Base-by-base conservation (phyloP, 1,140 invertebrate genomes). In the Druon quercuslanigerum region DNA sequence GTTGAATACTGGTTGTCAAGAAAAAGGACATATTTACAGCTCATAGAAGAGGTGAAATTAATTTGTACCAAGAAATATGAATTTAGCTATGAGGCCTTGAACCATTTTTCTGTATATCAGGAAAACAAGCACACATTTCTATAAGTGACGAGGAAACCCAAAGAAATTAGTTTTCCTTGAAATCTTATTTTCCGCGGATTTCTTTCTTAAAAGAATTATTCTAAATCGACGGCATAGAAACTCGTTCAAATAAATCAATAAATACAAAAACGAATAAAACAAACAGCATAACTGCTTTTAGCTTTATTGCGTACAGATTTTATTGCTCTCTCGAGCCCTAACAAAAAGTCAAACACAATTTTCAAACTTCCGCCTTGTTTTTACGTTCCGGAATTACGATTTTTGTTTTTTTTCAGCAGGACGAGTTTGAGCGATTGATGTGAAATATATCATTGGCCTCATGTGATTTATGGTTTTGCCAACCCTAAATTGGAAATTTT, bases 401-500 rank as follows among this genome's bases (percentile, higher is more conserved):
- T 66, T 66, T 33, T 40, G n/a, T n/a, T n/a, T n/a, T n/a, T n/a
- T 40, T 66, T 33, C 25, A 33, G 33, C 40, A 66, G 60, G 40
- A 16, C n/a, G 1, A n/a, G 33, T 14, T 25, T 14, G 25, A 11
- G 14, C n/a, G 33, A 16, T 14, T 66, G 25, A 20, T 66, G 25
- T 66, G 33, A 66, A 66, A 33, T 33, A 6, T 40, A 66, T 33
- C 60, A 66, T n/a, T 66, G 60, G 25, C 60, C 60, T 66, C 33
- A 46, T 66, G 9, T 40, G 33, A 66, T 66, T 66, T n/a, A 66
- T 66, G 25, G 25, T 40, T n/a, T 66, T 40, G 14, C 13, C 60
- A 16, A 4, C 33, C 33, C 33, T 66, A 46, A 82, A 85, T 85
- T 83, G 79, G 77, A 75, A 81, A 86, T 84, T 84, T 81, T 83